Conservation (phyloP, 2,113 vertebrate species). For the Seriola dumerili region DNA sequence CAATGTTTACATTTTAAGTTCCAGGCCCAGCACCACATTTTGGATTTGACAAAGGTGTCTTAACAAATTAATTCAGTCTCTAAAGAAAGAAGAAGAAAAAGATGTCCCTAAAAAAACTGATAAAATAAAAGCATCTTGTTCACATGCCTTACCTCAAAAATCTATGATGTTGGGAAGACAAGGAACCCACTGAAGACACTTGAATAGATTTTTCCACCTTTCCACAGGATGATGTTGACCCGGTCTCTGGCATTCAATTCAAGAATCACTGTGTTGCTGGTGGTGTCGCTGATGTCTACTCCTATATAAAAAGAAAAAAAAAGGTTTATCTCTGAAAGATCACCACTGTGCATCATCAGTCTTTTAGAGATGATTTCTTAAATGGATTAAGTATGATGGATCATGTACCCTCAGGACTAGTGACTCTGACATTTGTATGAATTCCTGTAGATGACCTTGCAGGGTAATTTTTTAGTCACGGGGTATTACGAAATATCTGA, state of each 20-base stretch:
- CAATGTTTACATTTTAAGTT: too few species aligned
- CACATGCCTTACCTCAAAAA: too few species aligned
- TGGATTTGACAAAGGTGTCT: too few species aligned
- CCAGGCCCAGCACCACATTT: too few species aligned
- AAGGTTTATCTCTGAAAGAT: too few species aligned
- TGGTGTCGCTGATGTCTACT: not conserved
- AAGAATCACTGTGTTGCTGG: conserved; percentile 40
- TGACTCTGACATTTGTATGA: not conserved
- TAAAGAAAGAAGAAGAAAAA: too few species aligned
- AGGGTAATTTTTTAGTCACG: not conserved
- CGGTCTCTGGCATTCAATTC: not conserved
- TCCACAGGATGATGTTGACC: conserved; percentile 10
- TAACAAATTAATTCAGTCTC: too few species aligned
- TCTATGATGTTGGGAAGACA: conserved; percentile 1
- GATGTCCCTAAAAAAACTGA: too few species aligned
- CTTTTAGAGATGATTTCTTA: not conserved
- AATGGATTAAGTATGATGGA: not conserved
- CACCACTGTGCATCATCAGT: not conserved
- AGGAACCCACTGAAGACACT: conserved; percentile 43
- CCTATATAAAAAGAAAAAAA: not conserved
- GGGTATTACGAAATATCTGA: not conserved
- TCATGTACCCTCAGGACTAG: not conserved
- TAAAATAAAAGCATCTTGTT: too few species aligned
- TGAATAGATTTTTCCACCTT: conserved; percentile 18
- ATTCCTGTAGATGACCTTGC: not conserved